Percentiles rank a stretch among this genome's conserved stretches.
phyloP scores from a whole-genome alignment of 1,140 invertebrate genomes.

The Halictus rubicundus region DNA sequence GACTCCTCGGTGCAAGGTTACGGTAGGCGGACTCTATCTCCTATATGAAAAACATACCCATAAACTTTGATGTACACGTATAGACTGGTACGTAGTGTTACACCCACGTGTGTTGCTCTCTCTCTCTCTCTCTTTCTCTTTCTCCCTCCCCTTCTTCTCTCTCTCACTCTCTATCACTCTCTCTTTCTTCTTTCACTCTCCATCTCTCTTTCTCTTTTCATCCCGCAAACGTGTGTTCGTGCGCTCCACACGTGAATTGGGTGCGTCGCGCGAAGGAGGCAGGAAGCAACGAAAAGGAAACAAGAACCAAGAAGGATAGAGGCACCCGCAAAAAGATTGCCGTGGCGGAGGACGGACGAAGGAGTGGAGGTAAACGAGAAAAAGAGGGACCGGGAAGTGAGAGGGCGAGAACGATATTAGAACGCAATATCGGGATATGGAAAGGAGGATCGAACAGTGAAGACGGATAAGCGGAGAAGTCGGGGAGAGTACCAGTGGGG shows the following conservation, averaged over 20 bases:
- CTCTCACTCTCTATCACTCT: too few relatives aligned
- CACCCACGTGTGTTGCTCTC: slow-evolving; percentile 22
- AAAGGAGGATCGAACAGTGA: too few relatives aligned
- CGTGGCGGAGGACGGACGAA: neutral
- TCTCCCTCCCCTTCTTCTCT: too few relatives aligned
- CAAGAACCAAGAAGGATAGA: slow-evolving; percentile 10
- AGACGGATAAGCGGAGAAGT: neutral
- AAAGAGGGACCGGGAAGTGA: too few relatives aligned
- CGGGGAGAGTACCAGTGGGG: neutral
- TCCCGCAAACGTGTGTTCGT: too few relatives aligned
- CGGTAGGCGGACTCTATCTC: slow-evolving; percentile 56
- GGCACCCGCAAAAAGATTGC: slow-evolving; percentile 13
- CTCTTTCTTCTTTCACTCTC: too few relatives aligned
- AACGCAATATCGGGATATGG: neutral
- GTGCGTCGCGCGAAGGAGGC: neutral
- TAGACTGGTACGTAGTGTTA: slow-evolving; percentile 5
- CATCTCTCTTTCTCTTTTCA: too few relatives aligned
- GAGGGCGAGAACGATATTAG: too few relatives aligned
- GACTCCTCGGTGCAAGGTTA: slow-evolving; percentile 65
- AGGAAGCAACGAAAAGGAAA: neutral
- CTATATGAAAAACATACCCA: slow-evolving; percentile 43
- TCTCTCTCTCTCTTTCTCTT: too few relatives aligned
- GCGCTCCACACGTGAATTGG: neutral
- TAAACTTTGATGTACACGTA: slow-evolving; percentile 21
- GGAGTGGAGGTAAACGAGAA: neutral